Percentiles rank a stretch among this genome's conserved stretches.
Conservation (phyloP, 2,888 invertebrate genomes). For the Orthosia gothica region DNA sequence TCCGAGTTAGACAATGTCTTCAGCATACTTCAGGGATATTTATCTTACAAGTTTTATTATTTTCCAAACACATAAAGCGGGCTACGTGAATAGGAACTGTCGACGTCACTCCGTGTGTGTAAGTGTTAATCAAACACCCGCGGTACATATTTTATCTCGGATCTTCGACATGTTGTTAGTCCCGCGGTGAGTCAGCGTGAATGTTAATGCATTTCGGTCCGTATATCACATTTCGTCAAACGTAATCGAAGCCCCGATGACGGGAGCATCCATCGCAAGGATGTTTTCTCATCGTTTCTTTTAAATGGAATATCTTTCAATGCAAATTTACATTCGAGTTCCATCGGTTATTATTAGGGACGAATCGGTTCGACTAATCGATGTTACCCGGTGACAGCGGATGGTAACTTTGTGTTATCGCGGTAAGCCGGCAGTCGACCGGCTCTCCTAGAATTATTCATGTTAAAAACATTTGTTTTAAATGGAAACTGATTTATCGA, state of each 20-base stretch:
- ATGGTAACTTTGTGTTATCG: conserved; percentile 64
- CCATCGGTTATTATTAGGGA: conserved; percentile 61
- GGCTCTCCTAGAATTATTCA: conserved; percentile 67
- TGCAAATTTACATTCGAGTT: conserved; percentile 81
- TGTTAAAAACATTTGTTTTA: conserved; percentile 69
- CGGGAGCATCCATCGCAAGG: conserved; percentile 85
- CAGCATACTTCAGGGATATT: conserved; percentile 77
- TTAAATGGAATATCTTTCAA: conserved; percentile 82
- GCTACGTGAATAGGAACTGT: conserved; percentile 51
- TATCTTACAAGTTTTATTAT: conserved; percentile 75
- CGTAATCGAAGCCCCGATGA: conserved; percentile 79
- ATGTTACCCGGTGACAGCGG: conserved; percentile 58
- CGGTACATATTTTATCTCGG: conserved; percentile 73
- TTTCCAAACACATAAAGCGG: conserved; percentile 51
- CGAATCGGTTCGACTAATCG: conserved; percentile 63
- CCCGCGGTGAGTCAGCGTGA: conserved; percentile 83
- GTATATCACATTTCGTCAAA: conserved; percentile 88
- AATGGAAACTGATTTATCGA: conserved; percentile 70
- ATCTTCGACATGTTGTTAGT: conserved; percentile 69
- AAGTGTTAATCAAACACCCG: conserved; percentile 68
- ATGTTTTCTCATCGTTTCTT: conserved; percentile 81
- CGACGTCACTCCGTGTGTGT: conserved; percentile 63
- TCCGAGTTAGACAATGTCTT: conserved; percentile 77
- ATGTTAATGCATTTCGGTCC: conserved; percentile 87
- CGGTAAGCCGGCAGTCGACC: conserved; percentile 45